Evolutionary conservation across 2,888 invertebrate species (phyloP), one percentile per base, ranked within the genome.

Genomic region (Tipula lateralis): DNA sequence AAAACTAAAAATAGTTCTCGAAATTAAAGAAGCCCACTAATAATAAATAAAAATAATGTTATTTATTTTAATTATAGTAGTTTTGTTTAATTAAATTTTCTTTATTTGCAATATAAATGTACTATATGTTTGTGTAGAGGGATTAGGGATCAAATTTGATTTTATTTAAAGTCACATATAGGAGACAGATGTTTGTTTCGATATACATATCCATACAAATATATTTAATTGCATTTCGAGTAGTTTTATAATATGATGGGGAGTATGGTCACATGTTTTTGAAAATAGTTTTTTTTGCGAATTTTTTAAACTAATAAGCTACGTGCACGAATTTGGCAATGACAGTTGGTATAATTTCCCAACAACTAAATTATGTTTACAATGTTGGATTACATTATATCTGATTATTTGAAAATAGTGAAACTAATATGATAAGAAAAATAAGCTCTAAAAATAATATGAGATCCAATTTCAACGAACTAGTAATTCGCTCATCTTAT

Each of bases 11-110:
- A 24, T 9, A 66, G n/a, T n/a, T n/a, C 19, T 66, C 66, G 9
- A 66, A 66, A 66, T 66, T 66, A 66, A 66, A 66, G 66, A 66
- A 66, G 66, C 66, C 66, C 66, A 66, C 66, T 12, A 66, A 44
- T 5, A 39, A n/a, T 13, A 32, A 32, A 39, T 13, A 39, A 39
- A 39, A 39, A 44, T 44, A 44, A 66, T 24, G 24, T 66, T 66
- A 66, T 24, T 66, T 66, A 66, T 66, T 66, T 66, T 66, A 66
- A 66, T 66, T 66, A 66, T 24, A 66, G 44, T 66, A 66, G 66
- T 66, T 66, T 66, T 66, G 24, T 66, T 66, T 66, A 66, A 66
- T 66, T 66, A 66, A 66, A 24, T 66, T 66, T 66, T 66, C 9
- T 66, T 19, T 66, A 66, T 66, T 66, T 66, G 66, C 66, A 66